Evolutionary conservation across 2,888 invertebrate genomes (phyloP).

Genomic region (Amaurobius ferox): DNA sequence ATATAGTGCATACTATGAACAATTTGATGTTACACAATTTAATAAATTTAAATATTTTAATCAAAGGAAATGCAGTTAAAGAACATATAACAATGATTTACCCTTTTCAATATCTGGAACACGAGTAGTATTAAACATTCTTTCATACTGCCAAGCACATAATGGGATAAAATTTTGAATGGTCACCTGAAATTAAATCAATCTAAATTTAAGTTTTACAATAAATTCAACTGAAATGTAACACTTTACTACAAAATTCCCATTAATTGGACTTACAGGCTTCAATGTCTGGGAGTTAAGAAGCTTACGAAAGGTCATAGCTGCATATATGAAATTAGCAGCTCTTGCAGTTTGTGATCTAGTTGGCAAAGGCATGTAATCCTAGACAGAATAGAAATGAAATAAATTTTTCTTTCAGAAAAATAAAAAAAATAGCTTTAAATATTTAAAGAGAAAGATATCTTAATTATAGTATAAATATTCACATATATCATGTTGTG

Average conservation of each 20-base stretch:
- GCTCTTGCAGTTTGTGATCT: constrained; percentile 91
- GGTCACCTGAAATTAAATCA: constrained; percentile 83
- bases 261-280: constrained; percentile 81
- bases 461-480: no score
- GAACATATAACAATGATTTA: constrained; percentile 68
- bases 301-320: constrained; percentile 89
- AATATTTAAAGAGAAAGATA: no score
- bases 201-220: neutral
- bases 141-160: constrained; percentile 98
- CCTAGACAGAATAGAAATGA: no score
- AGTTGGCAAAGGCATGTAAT: constrained; percentile 86
- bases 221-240: neutral
- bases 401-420: no score
- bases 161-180: constrained; percentile 94
- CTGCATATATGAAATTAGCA: constrained; percentile 89
- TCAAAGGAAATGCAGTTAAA: no score
- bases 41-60: no score
- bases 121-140: constrained; percentile 96
- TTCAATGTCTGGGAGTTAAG: constrained; percentile 96
- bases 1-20: no score
- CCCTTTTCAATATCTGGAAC: constrained; percentile 92
- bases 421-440: no score
- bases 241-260: neutral
- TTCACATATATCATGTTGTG: no score
- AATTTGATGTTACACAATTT: no score